Base-by-base conservation (phyloP, 2,113 vertebrate genomes). In the Telmatochromis bifrenatus region DNA sequence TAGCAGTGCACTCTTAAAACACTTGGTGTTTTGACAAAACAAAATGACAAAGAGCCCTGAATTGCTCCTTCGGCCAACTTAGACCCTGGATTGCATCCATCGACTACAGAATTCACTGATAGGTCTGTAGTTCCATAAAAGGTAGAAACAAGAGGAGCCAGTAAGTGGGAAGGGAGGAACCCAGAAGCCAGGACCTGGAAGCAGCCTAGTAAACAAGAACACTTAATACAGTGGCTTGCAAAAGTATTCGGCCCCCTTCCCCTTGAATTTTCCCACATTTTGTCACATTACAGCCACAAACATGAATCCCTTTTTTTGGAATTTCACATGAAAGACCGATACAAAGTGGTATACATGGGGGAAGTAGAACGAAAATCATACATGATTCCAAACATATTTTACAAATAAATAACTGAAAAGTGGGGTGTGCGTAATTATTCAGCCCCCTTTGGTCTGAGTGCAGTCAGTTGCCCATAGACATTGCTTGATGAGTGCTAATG, bases 301-400 rank as follows among this genome's bases (percentile, higher is more conserved):
- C n/a, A 54, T 23, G n/a, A 54, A 54, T 54, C 6, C 3, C 0
- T 54, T 54, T 54, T 54, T 1, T 54, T 23, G 53, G 10, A 54
- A 12, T 12, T 54, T 2, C n/a, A 54, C 0, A 0, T 54, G n/a
- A 54, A 23, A 54, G n/a, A 23, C 53, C 10, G 1, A 54, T 0
- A 54, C n/a, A 54, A 54, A 54, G 51, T 12, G 0, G 6, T 54
- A 0, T 0, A 54, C n/a, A 21, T 0, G 10, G 0, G 51, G 2
- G 51, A 54, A 54, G 51, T 54, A 1, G 51, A 54, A 54, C 0
- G 0, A 54, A 54, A 53, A 2, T 53, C 9, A 6, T n/a, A 10
- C 9, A 53, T 53, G 51, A 53, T 53, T 53, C 19, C 49, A n/a
- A 53, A n/a, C 51, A 53, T n/a, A 2, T 53, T 53, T 53, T 51